Base-by-base conservation (phyloP, 2,113 vertebrate species). In the Herpetotheres cachinnans region DNA sequence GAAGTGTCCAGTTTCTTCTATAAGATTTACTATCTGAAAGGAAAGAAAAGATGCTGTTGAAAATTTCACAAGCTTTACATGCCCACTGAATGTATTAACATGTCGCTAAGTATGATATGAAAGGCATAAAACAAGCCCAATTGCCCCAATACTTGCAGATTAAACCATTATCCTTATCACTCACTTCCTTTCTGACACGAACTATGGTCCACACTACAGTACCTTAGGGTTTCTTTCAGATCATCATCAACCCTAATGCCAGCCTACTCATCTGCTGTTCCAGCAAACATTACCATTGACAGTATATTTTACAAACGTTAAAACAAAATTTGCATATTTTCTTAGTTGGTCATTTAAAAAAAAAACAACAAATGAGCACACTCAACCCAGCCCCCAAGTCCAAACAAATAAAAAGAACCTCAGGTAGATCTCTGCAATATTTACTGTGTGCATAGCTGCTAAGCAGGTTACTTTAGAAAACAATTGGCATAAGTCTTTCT, bases 1-100 rank as follows among this genome's bases (percentile, higher is more conserved):
- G 98, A 99, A 99, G 97, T 99, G 99, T 98, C 99, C 99, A 34
- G 99, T 99, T 98, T 99, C 99, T 98, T 99, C 99, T 93, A 99
- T 99, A 76, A 99, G 99, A 97, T 99, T 99, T 93, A 99, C 99
- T 56, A 99, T 99, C 99, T 99, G 98, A 81, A 98, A 97, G 38
- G 82, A 58, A 88, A 95, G 67, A 97, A 88, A 95, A 95, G 8
- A 96, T 56, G 50, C 46, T 47, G 36, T 47, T 93, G 44, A 78
- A 86, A 80, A 92, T 69, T 73, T 46, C 42, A 90, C 18, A 38
- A 82, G 36, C 82, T 84, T 91, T 38, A 77, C 52, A 73, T 52
- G 22, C 4, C 19, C 26, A 44, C 5, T 72, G 7, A 44, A 83
- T 26, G 7, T 34, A 92, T 44, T 89, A 80, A 65, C 14, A 52